Base-by-base conservation (phyloP, 2,888 invertebrate species). In the Zelleria hepariella region DNA sequence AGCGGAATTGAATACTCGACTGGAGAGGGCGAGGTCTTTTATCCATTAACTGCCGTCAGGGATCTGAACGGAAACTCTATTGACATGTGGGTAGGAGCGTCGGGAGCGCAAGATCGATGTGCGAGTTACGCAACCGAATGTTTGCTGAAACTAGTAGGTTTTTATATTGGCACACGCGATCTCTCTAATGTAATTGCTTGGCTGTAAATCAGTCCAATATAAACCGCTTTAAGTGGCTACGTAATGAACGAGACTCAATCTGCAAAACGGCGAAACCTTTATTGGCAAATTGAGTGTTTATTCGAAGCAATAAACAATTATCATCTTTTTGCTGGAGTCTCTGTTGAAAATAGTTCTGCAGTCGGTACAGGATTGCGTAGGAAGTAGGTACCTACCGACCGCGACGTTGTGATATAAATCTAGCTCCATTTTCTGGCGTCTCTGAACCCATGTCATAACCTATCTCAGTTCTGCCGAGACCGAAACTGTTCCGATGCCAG, bases 401-500 rank as follows among this genome's bases (percentile, higher is more conserved):
- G n/a, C n/a, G n/a, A n/a, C n/a, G n/a, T 18, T 49, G 21, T 49
- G 21, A 49, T 15, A 61, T 59, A 60, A 62, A 70, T 68, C 63
- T 66, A 66, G 61, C 62, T 66, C 67, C 66, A 67, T 68, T 66
- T 64, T 64, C 63, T 66, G 66, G 63, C 68, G 61, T 66, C 66
- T 66, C 63, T 63, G 68, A 65, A 77, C 76, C 75, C 73, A 68
- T 77, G 73, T 80, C 78, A 79, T 75, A 78, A 71, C 71, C 71
- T 73, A 71, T 74, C 75, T 68, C 60, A 63, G 63, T 59, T 52
- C 53, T 47, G 51, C 48, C 63, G 60, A 65, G 64, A 62, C 63
- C 47, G 20, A 59, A 61, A 61, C 25, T 61, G 52, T 52, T 20
- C 63, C 61, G 70, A 70, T 73, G 68, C 68, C 68, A 75, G 51